Evolutionary conservation across 2,888 invertebrate genomes (phyloP), one percentile per base, ranked within the genome.

Genomic region (Caenorhabditis wallacei): DNA sequence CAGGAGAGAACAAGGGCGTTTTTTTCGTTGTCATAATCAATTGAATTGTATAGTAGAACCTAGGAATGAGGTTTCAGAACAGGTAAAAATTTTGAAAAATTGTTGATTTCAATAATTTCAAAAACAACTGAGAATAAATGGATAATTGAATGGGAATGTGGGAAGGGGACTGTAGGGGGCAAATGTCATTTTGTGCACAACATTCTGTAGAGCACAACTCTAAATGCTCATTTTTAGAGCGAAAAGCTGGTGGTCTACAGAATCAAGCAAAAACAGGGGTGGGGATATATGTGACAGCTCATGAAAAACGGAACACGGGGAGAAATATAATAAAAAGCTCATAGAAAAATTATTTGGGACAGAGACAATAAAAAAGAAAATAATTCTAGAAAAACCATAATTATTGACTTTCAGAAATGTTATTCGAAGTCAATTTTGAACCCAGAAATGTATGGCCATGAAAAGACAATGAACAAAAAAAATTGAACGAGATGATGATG

Each of bases 121-220:
- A 10, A n/a, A n/a, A 43, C 43, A 56, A 56, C 56, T 69, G 69
- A 69, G 56, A 46, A 69, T 18, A 2, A 2, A n/a, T 0, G 53
- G 35, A 30, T 57, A 11, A 16, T 53, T 8, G 4, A 37, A 40
- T 51, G n/a, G 75, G 24, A 37, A 13, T 18, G 26, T 24, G 7
- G 35, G 22, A 22, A 22, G n/a, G 57, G 63, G 48, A 37, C n/a
- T 10, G 43, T n/a, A 8, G 30, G 69, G 68, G 76, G 61, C 76
- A 76, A 70, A 78, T 78, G 78, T 78, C 78, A 78, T 81, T 75
- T 70, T 70, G 80, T 81, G 81, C 75, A 81, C 64, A 63, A 51
- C 57, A 59, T 75, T 70, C 54, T 75, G 81, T 81, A 53, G 81
- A 81, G 75, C 75, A 75, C 48, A 75, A 35, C 75, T 81, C 81